Conservation (phyloP, 2,797 vertebrate species). For the Pangasius mekongensis region DNA sequence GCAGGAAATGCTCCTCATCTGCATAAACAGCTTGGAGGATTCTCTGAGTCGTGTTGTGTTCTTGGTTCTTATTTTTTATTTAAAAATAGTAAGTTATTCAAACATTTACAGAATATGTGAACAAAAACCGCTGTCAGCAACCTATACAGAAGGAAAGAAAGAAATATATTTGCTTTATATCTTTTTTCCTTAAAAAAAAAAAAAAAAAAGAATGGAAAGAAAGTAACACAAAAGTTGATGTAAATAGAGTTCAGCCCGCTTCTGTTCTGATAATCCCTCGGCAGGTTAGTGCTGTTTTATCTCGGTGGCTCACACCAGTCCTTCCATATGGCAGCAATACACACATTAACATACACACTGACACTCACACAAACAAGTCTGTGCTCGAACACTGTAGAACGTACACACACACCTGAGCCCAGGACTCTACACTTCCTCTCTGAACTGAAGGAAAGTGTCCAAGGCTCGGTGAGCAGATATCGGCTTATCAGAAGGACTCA, state of each 20-base stretch:
- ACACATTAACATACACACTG: constrained; percentile 16
- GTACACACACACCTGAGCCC: constrained; percentile 42
- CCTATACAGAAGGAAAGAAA: constrained; percentile 79
- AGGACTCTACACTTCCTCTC: constrained; percentile 28
- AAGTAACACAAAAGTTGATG: constrained; percentile 58
- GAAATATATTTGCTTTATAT: constrained; percentile 75
- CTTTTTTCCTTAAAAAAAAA: constrained; percentile 65
- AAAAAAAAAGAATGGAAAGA: constrained; percentile 64
- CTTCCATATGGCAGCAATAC: constrained; percentile 28
- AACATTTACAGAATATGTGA: constrained; percentile 81
- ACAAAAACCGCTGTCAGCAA: constrained; percentile 75
- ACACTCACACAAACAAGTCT: constrained; percentile 25
- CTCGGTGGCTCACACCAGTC: constrained; percentile 8
- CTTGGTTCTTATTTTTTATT: constrained; percentile 70
- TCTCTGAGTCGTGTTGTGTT: neutral
- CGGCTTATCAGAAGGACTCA: constrained; percentile 24
- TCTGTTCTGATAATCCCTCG: constrained; percentile 59
- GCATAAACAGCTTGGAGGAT: constrained; percentile 16
- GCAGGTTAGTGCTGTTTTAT: constrained; percentile 41
- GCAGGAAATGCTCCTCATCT: neutral
- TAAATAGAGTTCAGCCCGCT: constrained; percentile 63
- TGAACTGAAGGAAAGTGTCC: constrained; percentile 19
- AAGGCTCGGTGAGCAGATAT: constrained; percentile 8
- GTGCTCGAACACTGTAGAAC: constrained; percentile 46
- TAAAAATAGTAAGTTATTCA: constrained; percentile 80